Evolutionary conservation across 2,888 invertebrate species (phyloP), one percentile per base, ranked within the genome.

Genomic region (Drosophila recens): DNA sequence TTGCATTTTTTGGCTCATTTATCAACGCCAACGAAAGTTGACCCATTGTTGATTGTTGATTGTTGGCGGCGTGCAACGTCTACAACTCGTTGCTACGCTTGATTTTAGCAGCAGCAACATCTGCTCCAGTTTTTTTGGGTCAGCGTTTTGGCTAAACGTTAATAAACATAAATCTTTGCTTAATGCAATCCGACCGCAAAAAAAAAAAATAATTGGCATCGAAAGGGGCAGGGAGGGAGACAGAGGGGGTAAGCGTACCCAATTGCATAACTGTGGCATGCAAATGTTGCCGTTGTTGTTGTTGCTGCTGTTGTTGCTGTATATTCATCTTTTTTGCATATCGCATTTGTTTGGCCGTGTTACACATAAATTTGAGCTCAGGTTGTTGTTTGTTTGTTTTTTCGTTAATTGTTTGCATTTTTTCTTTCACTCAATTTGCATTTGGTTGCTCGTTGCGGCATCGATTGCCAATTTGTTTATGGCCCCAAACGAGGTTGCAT

Each of bases 11-110:
- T 20, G 64, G 49, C 43, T 58, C 87, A 89, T 84, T 89, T 76
- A 89, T 89, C 89, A 89, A 73, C 69, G 79, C 75, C 89, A 88
- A 67, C 79, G 79, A 84, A 89, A 84, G 89, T 87, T 87, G 87
- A 84, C 76, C 87, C 85, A 84, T 84, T 84, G 85, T 84, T 84
- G 58, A 69, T 27, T 67, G 67, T 67, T 63, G 58, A 69, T 27
- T 67, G 67, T 64, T 65, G 76, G 33, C 61, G 48, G 57, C 57
- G 40, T 69, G 67, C 61, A 70, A 45, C 46, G 30, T 38, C 30
- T 65, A 51, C 62, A 40, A 56, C 48, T 11, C 48, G 46, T 17
- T 70, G 64, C 58, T 65, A 79, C 79, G 87, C 72, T 79, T 67
- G 76, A 87, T 76, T 79, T 87, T 80, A 67, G 82, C 87, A 64